Conservation (phyloP, 2,797 vertebrate species). For the Dermochelys coriacea region DNA sequence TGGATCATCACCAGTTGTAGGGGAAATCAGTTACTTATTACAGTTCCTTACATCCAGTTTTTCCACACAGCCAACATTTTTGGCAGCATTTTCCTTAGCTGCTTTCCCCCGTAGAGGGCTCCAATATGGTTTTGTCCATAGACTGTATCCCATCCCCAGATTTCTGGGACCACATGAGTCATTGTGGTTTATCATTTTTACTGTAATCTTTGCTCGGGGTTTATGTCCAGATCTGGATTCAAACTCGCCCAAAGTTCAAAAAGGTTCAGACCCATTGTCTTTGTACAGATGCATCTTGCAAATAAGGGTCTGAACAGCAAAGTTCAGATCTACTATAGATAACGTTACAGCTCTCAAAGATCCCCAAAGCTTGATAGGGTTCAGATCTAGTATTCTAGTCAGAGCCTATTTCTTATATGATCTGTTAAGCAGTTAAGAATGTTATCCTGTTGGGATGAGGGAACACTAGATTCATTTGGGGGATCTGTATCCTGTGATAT, state of each 20-base stretch:
- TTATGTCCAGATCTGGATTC: neutral
- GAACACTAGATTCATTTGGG: rapidly evolving
- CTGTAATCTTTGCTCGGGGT: neutral
- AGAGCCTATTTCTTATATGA: neutral
- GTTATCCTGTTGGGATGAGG: neutral
- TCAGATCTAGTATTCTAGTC: neutral
- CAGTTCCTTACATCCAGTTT: neutral
- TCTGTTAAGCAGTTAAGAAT: neutral
- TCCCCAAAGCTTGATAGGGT: neutral
- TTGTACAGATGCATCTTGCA: neutral
- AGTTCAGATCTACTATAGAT: neutral
- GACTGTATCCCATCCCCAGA: neutral
- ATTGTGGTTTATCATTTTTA: neutral
- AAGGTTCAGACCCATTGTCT: neutral
- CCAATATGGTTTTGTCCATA: neutral
- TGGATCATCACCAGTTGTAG: neutral
- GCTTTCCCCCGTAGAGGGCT: neutral
- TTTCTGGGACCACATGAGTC: neutral
- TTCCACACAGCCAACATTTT: neutral
- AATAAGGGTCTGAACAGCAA: neutral
- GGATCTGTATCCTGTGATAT: neutral
- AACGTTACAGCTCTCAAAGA: neutral
- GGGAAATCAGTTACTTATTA: neutral
- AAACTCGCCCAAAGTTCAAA: neutral
- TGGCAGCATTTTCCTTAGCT: neutral